Evolutionary conservation across 2,888 invertebrate species (phyloP), one percentile per base, ranked within the genome.

Genomic region (Lasioglossum leucozonium): DNA sequence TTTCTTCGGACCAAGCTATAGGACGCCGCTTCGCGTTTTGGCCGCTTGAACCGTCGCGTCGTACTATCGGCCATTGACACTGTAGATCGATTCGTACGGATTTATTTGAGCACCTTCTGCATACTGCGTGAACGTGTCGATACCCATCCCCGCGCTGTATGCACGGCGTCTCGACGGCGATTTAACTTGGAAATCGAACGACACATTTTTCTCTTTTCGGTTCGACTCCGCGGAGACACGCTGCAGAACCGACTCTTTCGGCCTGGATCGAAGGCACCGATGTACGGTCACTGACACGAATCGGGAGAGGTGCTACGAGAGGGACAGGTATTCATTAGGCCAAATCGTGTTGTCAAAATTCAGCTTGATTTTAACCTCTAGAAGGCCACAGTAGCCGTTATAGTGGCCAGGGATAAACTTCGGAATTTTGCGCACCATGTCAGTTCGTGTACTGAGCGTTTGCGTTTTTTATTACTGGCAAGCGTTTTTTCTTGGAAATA

Each of bases 41-140:
- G 80, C 72, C 69, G 84, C 69, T 72, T 30, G 84, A 79, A 79
- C 72, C 77, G 62, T 81, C 26, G 58, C 47, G 47, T 47, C 51
- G n/a, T 30, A 71, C 79, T 84, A 82, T 77, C 86, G 90, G 92
- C 84, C 92, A 87, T 92, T 92, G 92, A 92, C 92, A 89, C 91
- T 79, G 85, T 77, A 78, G 84, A 92, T 92, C 92, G 91, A 92
- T 92, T 82, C 85, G 86, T 81, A 83, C 86, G 87, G 91, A 92
- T 92, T 92, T 92, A 90, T 92, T 92, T 87, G 85, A 82, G 88
- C 88, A 78, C 82, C 65, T 34, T 79, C 71, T 72, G 58, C 76
- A 62, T 37, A 44, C 22, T 51, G 62, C 71, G 42, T 10, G 37
- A 30, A 40, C 42, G 76, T 51, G 47, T 30, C 10, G 13, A 26